These are phyloP conservation scores for Morone saxatilis DNA, from an alignment of 2,113 vertebrate species.

Conservation along the genomic window DNA sequence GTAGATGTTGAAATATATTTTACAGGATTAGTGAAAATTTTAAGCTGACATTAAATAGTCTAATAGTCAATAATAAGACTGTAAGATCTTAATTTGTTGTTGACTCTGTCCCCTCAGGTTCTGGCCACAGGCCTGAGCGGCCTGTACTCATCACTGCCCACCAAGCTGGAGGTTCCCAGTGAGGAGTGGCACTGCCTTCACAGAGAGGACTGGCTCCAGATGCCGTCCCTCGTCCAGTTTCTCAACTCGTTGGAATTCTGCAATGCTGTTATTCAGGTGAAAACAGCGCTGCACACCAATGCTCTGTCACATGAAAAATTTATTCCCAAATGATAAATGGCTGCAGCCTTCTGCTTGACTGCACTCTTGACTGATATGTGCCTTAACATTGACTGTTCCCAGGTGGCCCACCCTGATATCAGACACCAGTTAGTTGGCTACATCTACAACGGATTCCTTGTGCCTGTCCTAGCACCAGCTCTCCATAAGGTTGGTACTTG, in stretches of 20 bases:
- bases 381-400: slow-evolving; percentile 35
- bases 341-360: slow-evolving; percentile 6
- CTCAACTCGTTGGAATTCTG: slow-evolving; percentile 98
- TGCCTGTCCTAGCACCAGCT: slow-evolving; percentile 95
- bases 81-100: no score
- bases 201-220: slow-evolving; percentile 92
- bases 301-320: slow-evolving; percentile 24
- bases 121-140: slow-evolving; percentile 96
- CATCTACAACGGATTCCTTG: slow-evolving; percentile 97
- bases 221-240: slow-evolving; percentile 94
- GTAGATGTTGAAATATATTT: no score
- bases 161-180: slow-evolving; percentile 91
- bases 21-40: no score
- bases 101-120: slow-evolving; percentile 83
- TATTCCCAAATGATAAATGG: not conserved
- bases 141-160: slow-evolving; percentile 95
- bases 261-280: slow-evolving; percentile 97
- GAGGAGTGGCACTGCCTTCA: slow-evolving; percentile 96
- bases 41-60: no score
- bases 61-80: no score
- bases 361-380: slow-evolving; percentile 6
- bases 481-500: slow-evolving; percentile 93
- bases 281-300: not conserved
- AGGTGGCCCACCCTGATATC: slow-evolving; percentile 95
- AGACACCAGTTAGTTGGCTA: slow-evolving; percentile 94